Percentiles rank a stretch among this genome's conserved stretches.
Conservation (phyloP, 2,113 vertebrate genomes). For the Gymnogyps californianus region DNA sequence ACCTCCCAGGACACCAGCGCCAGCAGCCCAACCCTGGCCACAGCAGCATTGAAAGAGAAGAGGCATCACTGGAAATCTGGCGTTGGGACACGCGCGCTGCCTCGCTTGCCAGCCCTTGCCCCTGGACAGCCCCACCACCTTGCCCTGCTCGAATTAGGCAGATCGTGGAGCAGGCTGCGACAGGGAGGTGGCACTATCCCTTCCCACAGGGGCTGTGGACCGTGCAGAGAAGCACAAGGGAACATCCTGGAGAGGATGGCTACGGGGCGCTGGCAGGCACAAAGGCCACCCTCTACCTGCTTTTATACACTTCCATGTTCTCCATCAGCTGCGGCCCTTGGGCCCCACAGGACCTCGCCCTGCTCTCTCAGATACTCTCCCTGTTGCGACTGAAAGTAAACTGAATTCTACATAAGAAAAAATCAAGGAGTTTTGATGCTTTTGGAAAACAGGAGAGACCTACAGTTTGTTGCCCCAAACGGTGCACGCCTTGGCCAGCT, state of each 20-base stretch:
- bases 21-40: not conserved
- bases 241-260: not conserved
- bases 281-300: not conserved
- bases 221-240: not conserved
- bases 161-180: not conserved
- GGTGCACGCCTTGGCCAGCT: not conserved
- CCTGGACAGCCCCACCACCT: not conserved
- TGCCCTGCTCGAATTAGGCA: not conserved
- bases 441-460: not conserved
- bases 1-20: not conserved
- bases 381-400: not conserved
- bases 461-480: not conserved
- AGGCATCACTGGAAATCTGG: fast-evolving
- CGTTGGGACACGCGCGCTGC: fast-evolving
- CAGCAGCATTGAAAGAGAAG: not conserved
- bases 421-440: not conserved
- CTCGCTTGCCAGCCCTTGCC: not conserved
- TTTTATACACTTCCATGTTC: fast-evolving
- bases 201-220: not conserved
- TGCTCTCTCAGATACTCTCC: not conserved
- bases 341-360: not conserved
- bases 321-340: not conserved
- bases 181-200: not conserved
- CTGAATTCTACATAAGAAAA: not conserved
- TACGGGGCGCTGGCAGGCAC: fast-evolving